Base-by-base conservation (phyloP, 92 coral and sea anemone genomes). In the Heteractis magnifica region DNA sequence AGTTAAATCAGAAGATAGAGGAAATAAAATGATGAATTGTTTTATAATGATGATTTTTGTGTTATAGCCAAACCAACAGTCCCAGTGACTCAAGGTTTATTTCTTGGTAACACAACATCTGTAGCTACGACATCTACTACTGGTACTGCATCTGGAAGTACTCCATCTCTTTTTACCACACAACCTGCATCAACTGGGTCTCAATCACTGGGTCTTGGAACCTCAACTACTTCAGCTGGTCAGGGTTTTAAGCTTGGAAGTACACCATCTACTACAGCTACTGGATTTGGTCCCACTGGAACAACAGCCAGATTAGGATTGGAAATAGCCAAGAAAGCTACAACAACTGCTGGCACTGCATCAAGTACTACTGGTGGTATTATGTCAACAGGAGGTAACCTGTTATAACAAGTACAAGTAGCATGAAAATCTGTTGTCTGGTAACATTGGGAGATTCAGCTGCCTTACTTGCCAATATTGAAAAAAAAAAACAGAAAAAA, bases 1-100 rank as follows among this genome's bases (percentile, higher is more conserved):
- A 26, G 34, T 26, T 26, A 26, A 26, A 26, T 26, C 34, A 1
- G 34, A 26, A 26, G 34, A 26, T 26, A 26, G 34, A 26, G 34
- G 34, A 26, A 26, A 26, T 26, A 26, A 26, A 26, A 26, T 26
- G 34, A 26, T 26, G 34, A 26, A 26, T 26, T 26, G 34, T 26
- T 26, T 26, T 26, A 26, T 26, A 26, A 26, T 0, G 34, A 26
- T 26, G 34, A 80, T 2, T 10, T 80, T 6, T 86, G 80, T 62
- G 72, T 82, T 48, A 49, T 78, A 6, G 79, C 64, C 8, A 74
- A 83, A 62, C 53, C 87, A 52, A 49, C 86, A 41, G 14, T 83
- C 11, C 16, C 90, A 51, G 79, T 84, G 7, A n/a, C 76, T 49
- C 59, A 68, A 51, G 88, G 78, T 62, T 65, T 84, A 23, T 51